These are phyloP conservation scores for Aporophyla lueneburgensis DNA, from an alignment of 2,888 invertebrate genomes.

Conservation along the genomic window DNA sequence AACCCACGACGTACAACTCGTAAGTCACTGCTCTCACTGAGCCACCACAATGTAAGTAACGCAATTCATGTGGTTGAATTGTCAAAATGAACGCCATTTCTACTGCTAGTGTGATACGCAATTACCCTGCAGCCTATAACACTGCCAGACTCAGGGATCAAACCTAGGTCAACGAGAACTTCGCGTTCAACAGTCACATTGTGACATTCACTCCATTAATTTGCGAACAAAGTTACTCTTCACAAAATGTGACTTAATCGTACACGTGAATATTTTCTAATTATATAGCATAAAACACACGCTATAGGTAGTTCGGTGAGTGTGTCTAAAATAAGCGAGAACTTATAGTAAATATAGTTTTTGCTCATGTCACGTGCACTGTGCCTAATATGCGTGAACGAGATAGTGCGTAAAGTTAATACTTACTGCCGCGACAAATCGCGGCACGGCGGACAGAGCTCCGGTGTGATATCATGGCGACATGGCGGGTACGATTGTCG, in stretches of 20 bases:
- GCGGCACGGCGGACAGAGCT: too few species aligned
- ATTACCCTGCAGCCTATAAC: too few species aligned
- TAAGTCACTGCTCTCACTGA: too few species aligned
- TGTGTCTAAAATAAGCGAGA: not conserved
- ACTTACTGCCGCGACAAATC: too few species aligned
- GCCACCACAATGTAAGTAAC: too few species aligned
- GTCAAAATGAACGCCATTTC: too few species aligned
- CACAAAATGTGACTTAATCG: conserved; percentile 2
- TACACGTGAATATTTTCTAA: conserved; percentile 20
- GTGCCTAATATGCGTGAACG: conserved; percentile 40
- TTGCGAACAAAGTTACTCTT: not conserved
- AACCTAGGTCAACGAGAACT: not conserved
- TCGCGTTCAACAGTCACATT: not conserved
- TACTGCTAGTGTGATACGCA: too few species aligned
- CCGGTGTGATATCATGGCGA: too few species aligned
- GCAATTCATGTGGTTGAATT: too few species aligned
- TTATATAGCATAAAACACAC: conserved; percentile 9
- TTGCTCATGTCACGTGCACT: conserved; percentile 5
- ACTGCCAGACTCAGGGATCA: not conserved
- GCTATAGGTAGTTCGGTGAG: not conserved
- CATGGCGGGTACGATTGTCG: too few species aligned
- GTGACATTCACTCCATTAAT: not conserved
- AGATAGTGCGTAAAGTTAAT: conserved; percentile 24
- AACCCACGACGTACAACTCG: too few species aligned
- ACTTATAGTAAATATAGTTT: too few species aligned